phyloP scores from a whole-genome alignment of 2,797 vertebrate genomes.

The Anisognathus igniventris region DNA sequence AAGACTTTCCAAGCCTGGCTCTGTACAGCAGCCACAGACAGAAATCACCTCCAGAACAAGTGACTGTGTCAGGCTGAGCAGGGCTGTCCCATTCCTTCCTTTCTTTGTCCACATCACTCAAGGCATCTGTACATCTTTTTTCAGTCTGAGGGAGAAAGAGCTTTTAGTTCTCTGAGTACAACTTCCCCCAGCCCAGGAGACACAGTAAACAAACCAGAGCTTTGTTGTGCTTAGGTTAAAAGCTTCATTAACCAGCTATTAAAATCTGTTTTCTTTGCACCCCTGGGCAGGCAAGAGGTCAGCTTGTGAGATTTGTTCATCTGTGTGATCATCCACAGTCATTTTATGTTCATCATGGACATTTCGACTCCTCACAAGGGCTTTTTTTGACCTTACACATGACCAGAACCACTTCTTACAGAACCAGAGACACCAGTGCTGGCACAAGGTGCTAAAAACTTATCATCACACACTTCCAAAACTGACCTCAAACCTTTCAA shows the following conservation, averaged over 20 bases:
- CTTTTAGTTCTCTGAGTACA: not conserved
- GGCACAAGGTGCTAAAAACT: not conserved
- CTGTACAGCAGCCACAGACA: not conserved
- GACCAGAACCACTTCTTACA: not conserved
- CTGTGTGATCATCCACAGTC: not conserved
- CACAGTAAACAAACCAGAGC: not conserved
- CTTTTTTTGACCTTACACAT: not conserved
- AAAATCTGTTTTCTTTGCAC: not conserved
- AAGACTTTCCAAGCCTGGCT: not conserved
- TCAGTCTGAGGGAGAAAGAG: not conserved
- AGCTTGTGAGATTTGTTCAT: not conserved
- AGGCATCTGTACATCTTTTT: not conserved
- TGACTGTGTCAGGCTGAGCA: not conserved
- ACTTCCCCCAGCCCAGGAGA: not conserved
- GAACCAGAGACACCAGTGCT: not conserved
- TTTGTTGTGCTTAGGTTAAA: not conserved
- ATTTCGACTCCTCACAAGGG: not conserved
- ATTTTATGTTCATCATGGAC: not conserved
- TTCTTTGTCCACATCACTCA: not conserved
- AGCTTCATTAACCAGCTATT: not conserved
- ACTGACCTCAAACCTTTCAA: not conserved
- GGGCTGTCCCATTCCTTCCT: not conserved
- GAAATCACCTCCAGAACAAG: not conserved
- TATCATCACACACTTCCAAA: not conserved
- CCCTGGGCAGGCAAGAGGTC: not conserved